Conservation (phyloP, 2,888 invertebrate species). For the Sepiola atlantica region DNA sequence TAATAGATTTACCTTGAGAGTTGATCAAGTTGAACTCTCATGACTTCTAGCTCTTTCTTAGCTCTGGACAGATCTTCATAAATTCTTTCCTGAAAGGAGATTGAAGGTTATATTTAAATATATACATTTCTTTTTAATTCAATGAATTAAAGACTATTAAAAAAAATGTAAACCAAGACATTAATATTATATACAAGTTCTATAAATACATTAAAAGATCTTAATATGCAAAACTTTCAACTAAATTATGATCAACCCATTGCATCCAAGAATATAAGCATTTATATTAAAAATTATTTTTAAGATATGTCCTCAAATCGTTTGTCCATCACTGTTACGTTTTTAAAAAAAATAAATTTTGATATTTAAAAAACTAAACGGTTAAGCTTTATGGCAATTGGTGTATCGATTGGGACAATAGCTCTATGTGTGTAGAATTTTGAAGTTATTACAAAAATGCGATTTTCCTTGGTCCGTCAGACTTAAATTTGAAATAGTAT, state of each 20-base stretch:
- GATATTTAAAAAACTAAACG: too few species aligned
- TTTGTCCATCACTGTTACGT: too few species aligned
- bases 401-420: too few species aligned
- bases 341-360: too few species aligned
- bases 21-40: constrained; percentile 69
- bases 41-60: constrained; percentile 67
- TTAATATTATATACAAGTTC: background rate
- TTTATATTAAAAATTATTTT: too few species aligned
- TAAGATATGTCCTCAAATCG: too few species aligned
- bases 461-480: too few species aligned
- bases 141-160: background rate
- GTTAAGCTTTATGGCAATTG: too few species aligned
- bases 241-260: background rate
- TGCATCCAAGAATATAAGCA: too few species aligned
- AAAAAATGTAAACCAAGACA: background rate
- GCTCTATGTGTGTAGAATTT: too few species aligned
- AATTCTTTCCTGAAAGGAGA: constrained; percentile 65
- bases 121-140: background rate
- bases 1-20: constrained; percentile 62
- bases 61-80: constrained; percentile 66
- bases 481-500: too few species aligned
- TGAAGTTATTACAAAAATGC: too few species aligned
- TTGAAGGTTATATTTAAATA: background rate
- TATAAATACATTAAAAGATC: background rate
- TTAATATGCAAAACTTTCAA: background rate